Percentiles rank a stretch among this genome's conserved stretches.
Evolutionary conservation across 1,140 invertebrate species (phyloP).

Genomic region (Drosophila murphyi): DNA sequence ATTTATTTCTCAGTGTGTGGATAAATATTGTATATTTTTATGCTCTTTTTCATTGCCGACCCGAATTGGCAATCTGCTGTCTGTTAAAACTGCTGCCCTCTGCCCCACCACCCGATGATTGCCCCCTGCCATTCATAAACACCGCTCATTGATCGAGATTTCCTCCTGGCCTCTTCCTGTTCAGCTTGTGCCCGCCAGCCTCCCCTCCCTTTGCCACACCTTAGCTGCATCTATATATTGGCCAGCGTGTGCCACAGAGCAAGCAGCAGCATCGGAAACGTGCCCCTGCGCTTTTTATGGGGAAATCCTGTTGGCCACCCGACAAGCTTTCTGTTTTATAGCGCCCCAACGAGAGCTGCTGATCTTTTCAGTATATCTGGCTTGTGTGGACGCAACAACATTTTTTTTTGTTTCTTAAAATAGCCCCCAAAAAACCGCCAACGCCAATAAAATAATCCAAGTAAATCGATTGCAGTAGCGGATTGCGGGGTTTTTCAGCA

Average conservation of each 20-base stretch:
- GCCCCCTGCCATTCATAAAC: slow-evolving; percentile 34
- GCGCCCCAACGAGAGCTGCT: slow-evolving; percentile 53
- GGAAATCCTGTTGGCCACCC: slow-evolving; percentile 75
- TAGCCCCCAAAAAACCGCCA: slow-evolving; percentile 53
- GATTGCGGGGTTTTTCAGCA: slow-evolving; percentile 2
- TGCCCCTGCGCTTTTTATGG: slow-evolving; percentile 72
- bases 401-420: slow-evolving; percentile 55
- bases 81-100: slow-evolving; percentile 19
- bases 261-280: slow-evolving; percentile 6
- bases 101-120: neutral
- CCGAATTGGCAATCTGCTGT: slow-evolving; percentile 52
- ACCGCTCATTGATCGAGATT: slow-evolving; percentile 70
- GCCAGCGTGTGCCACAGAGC: slow-evolving; percentile 35
- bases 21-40: slow-evolving; percentile 33
- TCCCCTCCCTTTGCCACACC: neutral
- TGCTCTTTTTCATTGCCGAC: slow-evolving; percentile 74
- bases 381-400: slow-evolving; percentile 31
- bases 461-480: slow-evolving; percentile 50
- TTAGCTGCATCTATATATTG: slow-evolving; percentile 18
- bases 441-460: slow-evolving; percentile 37
- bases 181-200: neutral
- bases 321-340: slow-evolving; percentile 66
- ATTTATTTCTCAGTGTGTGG: slow-evolving; percentile 20
- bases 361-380: slow-evolving; percentile 33
- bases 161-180: slow-evolving; percentile 61